These are phyloP conservation scores for Leucopternis melanops DNA, from an alignment of 2,113 vertebrate species.

Conservation along the genomic window DNA sequence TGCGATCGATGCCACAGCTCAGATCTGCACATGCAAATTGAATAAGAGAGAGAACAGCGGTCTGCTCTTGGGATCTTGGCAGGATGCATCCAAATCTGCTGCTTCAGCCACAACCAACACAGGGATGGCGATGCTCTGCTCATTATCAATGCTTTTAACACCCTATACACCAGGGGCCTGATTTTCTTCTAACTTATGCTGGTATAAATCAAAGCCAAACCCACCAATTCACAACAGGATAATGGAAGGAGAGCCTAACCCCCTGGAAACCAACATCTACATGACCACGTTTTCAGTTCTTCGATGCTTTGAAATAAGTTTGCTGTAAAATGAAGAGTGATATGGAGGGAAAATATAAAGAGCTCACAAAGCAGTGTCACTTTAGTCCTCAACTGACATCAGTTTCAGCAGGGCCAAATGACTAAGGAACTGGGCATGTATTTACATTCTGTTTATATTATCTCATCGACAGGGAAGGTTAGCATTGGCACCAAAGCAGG, in stretches of 20 bases:
- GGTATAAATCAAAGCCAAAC: not conserved
- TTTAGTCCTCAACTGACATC: slow-evolving; percentile 21
- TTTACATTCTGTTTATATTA: slow-evolving; percentile 59
- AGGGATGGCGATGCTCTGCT: accelerated
- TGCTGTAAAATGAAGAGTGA: not conserved
- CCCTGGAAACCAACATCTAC: not conserved
- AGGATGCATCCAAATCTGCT: not conserved
- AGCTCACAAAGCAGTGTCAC: not conserved
- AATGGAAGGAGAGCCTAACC: not conserved
- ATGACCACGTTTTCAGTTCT: not conserved
- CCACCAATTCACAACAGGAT: accelerated
- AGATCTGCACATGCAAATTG: not conserved
- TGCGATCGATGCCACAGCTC: not conserved
- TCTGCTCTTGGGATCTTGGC: not conserved
- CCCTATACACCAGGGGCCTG: not conserved
- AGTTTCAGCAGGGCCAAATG: not conserved
- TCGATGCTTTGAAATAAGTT: not conserved
- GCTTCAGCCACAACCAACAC: too few relatives aligned
- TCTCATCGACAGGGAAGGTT: slow-evolving; percentile 7
- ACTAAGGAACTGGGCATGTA: slow-evolving; percentile 44
- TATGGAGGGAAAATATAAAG: not conserved
- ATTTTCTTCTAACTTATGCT: not conserved
- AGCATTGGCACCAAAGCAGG: slow-evolving; percentile 5
- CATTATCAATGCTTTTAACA: not conserved
- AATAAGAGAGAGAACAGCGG: not conserved